Conservation (phyloP, 2,113 vertebrate species). For the Chaetodon trifascialis region DNA sequence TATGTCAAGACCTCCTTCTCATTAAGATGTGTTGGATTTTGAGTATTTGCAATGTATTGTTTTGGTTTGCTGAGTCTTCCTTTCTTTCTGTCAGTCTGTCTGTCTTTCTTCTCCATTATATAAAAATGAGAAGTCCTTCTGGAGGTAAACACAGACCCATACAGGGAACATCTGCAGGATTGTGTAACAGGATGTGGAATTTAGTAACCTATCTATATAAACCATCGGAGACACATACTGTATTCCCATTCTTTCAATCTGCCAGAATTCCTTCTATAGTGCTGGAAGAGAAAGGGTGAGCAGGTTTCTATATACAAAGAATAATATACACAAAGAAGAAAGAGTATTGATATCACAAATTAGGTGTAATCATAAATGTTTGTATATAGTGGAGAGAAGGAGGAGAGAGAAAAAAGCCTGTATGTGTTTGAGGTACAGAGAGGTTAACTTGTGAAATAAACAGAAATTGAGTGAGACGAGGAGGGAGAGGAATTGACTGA, state of each 20-base stretch:
- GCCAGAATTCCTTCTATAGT: conserved; percentile 21
- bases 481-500: conserved; percentile 46
- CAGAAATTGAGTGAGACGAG: conserved; percentile 31
- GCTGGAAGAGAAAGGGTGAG: conserved; percentile 5
- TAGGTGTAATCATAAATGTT: conserved; percentile 42
- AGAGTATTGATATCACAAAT: conserved; percentile 27
- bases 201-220: conserved; percentile 61
- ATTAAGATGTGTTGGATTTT: conserved; percentile 24
- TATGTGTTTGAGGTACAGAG: conserved; percentile 22
- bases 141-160: conserved; percentile 34
- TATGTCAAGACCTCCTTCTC: conserved; percentile 9
- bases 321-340: conserved; percentile 35
- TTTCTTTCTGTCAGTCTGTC: not conserved
- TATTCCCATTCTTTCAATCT: conserved; percentile 45
- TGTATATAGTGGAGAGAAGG: conserved; percentile 15
- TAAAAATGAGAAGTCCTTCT: conserved; percentile 29
- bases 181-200: conserved; percentile 71
- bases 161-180: conserved; percentile 67
- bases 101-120: conserved; percentile 1
- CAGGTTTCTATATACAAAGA: conserved; percentile 40
- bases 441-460: conserved; percentile 48
- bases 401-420: conserved; percentile 17
- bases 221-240: conserved; percentile 34
- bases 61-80: not conserved
- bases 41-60: conserved; percentile 29